Conservation (phyloP, 2,113 vertebrate genomes). For the Phrynocephalus versicolor region DNA sequence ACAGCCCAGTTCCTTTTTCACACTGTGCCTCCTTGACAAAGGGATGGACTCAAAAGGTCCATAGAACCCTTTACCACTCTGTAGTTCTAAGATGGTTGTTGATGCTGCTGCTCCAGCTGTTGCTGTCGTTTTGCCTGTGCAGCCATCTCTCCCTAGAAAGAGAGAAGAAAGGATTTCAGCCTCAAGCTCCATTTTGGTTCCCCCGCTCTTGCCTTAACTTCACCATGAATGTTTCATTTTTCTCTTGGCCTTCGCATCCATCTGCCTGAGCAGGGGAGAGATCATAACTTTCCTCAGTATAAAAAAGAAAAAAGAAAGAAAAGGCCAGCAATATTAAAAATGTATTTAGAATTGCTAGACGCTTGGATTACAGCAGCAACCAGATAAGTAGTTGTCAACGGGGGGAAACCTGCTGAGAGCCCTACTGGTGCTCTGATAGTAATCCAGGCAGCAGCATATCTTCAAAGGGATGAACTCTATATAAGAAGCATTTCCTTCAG, state of each 20-base stretch:
- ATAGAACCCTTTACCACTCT: too few relatives aligned
- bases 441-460: background rate
- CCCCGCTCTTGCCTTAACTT: background rate
- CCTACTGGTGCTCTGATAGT: background rate
- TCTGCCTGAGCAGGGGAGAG: background rate
- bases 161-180: background rate
- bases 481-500: background rate
- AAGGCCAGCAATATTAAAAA: slow-evolving; percentile 8
- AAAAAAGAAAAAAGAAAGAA: background rate
- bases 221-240: background rate
- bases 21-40: too few relatives aligned
- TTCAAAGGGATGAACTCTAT: slow-evolving; percentile 4
- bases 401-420: background rate
- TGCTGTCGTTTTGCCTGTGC: background rate
- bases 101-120: too few relatives aligned
- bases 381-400: background rate
- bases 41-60: too few relatives aligned
- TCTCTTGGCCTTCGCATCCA: background rate
- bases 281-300: background rate
- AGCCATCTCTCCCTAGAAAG: background rate
- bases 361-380: background rate
- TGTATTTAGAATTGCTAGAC: background rate
- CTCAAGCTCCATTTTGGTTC: background rate
- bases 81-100: too few relatives aligned
- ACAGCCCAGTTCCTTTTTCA: too few relatives aligned